Evolutionary conservation across 2,797 vertebrate species (phyloP).

Genomic region (Takifugu ocellatus): DNA sequence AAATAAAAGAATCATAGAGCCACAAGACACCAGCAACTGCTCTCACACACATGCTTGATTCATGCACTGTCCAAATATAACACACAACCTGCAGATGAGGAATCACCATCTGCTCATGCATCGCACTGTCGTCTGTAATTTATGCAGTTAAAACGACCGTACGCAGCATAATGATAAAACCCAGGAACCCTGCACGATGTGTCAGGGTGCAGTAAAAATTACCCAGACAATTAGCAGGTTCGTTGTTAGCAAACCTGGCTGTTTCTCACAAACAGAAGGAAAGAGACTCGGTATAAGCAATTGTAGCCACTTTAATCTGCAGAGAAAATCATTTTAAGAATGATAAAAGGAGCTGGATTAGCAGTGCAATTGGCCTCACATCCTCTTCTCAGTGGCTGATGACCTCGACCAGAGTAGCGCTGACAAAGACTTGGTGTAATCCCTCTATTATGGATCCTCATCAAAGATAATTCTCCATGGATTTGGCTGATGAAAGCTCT

Average conservation of each 20-base stretch:
- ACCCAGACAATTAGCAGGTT: too few species aligned
- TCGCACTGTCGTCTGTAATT: too few species aligned
- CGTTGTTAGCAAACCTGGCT: too few species aligned
- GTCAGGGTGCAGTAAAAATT: too few species aligned
- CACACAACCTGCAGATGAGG: too few species aligned
- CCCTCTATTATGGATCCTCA: slow-evolving; percentile 22
- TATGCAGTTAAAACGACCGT: too few species aligned
- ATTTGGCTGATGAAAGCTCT: background rate
- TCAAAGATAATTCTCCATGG: slow-evolving; percentile 15
- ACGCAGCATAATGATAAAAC: too few species aligned
- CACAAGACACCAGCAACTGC: background rate
- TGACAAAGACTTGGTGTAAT: slow-evolving; percentile 20
- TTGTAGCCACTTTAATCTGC: slow-evolving; percentile 2
- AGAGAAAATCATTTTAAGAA: background rate
- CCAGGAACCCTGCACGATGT: too few species aligned
- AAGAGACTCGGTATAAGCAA: too few species aligned
- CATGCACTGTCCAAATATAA: too few species aligned
- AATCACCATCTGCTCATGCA: too few species aligned
- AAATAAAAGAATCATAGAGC: slow-evolving; percentile 10
- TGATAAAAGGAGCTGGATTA: slow-evolving; percentile 13
- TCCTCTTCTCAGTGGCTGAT: slow-evolving; percentile 4
- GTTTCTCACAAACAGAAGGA: too few species aligned
- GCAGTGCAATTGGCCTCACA: background rate
- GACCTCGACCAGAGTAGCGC: slow-evolving; percentile 8
- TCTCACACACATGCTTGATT: background rate